These are phyloP conservation scores for Lepus timidus DNA, from an alignment of 2,113 vertebrate genomes.

Conservation along the genomic window DNA sequence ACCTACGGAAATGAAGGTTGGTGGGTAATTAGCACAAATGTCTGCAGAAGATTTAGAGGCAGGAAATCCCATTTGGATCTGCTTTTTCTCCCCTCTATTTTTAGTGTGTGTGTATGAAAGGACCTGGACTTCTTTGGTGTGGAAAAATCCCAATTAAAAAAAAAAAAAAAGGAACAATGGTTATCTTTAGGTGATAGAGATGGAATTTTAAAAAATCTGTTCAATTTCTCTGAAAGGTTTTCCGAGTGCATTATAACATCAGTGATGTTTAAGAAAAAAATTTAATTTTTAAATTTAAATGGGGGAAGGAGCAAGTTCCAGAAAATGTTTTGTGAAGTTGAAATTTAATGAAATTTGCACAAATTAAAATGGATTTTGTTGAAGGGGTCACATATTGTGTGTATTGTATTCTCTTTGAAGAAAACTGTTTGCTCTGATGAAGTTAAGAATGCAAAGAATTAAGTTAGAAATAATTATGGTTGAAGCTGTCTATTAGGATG, in stretches of 20 bases:
- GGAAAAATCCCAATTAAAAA: no score
- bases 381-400: neutral
- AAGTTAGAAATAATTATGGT: slow-evolving; percentile 31
- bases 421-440: neutral
- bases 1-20: neutral
- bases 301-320: neutral
- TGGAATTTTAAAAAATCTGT: neutral
- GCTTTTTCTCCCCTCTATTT: neutral
- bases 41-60: slow-evolving; percentile 47
- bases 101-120: neutral
- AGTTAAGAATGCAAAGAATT: slow-evolving; percentile 2
- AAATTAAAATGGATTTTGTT: neutral
- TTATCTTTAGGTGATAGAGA: slow-evolving; percentile 46
- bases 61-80: neutral
- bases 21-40: neutral
- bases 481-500: neutral
- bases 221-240: slow-evolving; percentile 32
- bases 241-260: neutral
- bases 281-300: slow-evolving; percentile 36
- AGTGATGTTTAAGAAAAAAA: neutral
- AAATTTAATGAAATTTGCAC: slow-evolving; percentile 27
- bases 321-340: slow-evolving; percentile 11
- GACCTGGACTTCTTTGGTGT: neutral
- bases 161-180: neutral
- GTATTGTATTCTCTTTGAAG: slow-evolving; percentile 32